These are phyloP conservation scores for Todiramphus chloris DNA, from an alignment of 2,113 vertebrate genomes.

Conservation along the genomic window DNA sequence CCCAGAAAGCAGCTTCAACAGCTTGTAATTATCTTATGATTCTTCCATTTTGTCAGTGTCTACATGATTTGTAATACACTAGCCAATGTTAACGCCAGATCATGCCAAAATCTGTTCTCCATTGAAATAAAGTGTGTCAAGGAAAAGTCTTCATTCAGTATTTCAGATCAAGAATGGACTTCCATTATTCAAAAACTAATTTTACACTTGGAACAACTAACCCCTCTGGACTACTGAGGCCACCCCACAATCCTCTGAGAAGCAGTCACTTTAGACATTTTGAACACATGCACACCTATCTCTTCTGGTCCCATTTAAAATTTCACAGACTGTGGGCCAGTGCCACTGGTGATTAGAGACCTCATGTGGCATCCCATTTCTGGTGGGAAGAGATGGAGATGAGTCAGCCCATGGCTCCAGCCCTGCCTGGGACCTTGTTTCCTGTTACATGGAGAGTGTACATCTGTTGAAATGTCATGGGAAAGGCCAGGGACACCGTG, in stretches of 20 bases:
- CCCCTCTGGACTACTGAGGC: neutral
- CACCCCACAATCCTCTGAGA: neutral
- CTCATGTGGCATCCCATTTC: accelerated
- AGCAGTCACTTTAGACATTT: neutral
- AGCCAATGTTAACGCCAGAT: neutral
- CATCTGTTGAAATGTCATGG: neutral
- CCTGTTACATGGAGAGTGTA: neutral
- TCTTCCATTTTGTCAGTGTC: neutral
- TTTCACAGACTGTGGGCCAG: neutral
- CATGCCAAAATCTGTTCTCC: neutral
- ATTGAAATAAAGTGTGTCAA: neutral
- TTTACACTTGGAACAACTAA: neutral
- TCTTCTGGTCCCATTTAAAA: neutral
- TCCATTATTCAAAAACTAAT: neutral
- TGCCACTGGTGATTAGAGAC: neutral
- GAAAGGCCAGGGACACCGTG: accelerated
- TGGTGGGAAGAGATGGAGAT: neutral
- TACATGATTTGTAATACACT: neutral
- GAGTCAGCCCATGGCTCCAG: neutral
- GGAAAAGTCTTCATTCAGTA: neutral
- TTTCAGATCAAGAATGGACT: neutral
- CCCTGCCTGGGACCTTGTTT: neutral
- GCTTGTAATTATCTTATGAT: neutral
- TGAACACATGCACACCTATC: neutral
- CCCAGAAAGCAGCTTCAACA: neutral